Evolutionary conservation across 2,888 invertebrate species (phyloP).

Genomic region (Epiblema foenella): DNA sequence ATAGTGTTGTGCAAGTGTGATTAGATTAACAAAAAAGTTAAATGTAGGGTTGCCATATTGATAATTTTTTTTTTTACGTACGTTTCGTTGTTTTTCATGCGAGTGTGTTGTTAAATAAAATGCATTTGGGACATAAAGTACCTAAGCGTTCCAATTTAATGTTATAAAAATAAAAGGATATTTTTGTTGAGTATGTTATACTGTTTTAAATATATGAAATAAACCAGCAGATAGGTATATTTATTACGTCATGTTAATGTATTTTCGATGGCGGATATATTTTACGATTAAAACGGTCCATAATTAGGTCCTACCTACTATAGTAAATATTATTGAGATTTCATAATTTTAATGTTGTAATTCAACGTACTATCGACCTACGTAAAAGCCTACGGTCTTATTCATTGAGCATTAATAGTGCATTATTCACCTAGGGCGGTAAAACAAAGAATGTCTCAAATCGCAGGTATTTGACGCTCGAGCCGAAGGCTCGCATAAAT

Average conservation of each 20-base stretch:
- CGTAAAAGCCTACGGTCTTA: background rate
- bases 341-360: constrained; percentile 22
- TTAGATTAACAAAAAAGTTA: constrained; percentile 55
- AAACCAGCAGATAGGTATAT: constrained; percentile 23
- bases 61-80: constrained; percentile 54
- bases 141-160: constrained; percentile 37
- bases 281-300: constrained; percentile 23
- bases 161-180: constrained; percentile 34
- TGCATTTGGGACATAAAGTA: constrained; percentile 68
- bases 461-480: too few relatives aligned
- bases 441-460: too few relatives aligned
- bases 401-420: background rate
- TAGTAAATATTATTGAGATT: constrained; percentile 26
- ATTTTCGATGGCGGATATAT: constrained; percentile 27
- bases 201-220: constrained; percentile 27
- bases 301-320: constrained; percentile 29
- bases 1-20: constrained; percentile 47
- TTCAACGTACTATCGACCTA: constrained; percentile 2
- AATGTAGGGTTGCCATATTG: constrained; percentile 71
- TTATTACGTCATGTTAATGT: constrained; percentile 34
- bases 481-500: too few relatives aligned
- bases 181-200: constrained; percentile 35
- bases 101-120: constrained; percentile 67
- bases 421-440: too few relatives aligned
- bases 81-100: constrained; percentile 53